Evolutionary conservation across 2,888 invertebrate genomes (phyloP), one percentile per base, ranked within the genome.

Genomic region (Bimastos eiseni): DNA sequence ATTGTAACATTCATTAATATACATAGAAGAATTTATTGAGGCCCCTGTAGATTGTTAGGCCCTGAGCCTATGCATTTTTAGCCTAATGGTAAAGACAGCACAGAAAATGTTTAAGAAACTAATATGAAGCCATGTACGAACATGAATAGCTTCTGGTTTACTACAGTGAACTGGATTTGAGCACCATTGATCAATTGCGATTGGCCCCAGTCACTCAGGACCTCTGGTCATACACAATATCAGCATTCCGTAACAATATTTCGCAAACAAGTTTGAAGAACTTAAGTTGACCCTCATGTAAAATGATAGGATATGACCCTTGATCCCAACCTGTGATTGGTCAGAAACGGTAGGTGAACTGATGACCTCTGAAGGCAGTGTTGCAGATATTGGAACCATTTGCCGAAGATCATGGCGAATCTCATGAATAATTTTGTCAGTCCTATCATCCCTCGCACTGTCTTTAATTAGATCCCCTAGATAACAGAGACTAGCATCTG

Each of bases 401-500:
- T 34, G 37, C 21, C 37, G 86, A 36, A 86, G 24, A 86, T 86
- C 86, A 36, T 24, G 86, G 34, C 86, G 86, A 86, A 86, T 86
- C 86, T 36, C 36, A 34, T 86, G 36, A 86, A 86, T 86, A 36
- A 37, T 86, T 86, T 86, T 11, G 17, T 86, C 86, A 5, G 86
- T 19, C 37, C 36, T 37, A 34, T 86, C 37, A 24, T 11, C 24
- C 36, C 86, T 86, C 8, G 36, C 37, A 24, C 13, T 33, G 37
- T 86, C 37, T 86, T 86, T 86, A 86, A 86, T 86, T 36, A 86
- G 86, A 34, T 86, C 86, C 86, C n/a, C 86, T 86, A 86, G 86
- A 86, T 17, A 84, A 86, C 34, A 86, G 15, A 36, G 36, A 86
- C 15, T 5, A 34, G 34, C 17, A 86, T 19, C 33, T 86, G 37